Base-by-base conservation (phyloP, 2,888 invertebrate genomes). In the Tetragonisca angustula region DNA sequence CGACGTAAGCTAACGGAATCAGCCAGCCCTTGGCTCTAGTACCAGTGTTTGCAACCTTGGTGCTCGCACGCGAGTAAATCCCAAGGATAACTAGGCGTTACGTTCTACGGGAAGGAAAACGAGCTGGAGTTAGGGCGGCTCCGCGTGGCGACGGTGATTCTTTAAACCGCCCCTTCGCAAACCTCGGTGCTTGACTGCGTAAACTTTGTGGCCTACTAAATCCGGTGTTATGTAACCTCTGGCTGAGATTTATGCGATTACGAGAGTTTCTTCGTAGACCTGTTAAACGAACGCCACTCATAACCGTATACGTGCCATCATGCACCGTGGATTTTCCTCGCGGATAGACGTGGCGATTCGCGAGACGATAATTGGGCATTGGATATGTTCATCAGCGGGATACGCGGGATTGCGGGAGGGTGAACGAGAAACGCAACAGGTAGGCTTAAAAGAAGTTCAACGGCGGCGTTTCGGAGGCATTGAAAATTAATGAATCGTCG, bases 81-180 rank as follows among this genome's bases (percentile, higher is more conserved):
- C 84, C 43, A n/a, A 59, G 84, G 84, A 83, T 84, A 84, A 84
- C 83, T 79, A 79, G 84, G 83, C 76, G 83, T 84, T 84, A 84
- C 78, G 78, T 43, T 11, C 43, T 11, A 43, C 9, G 59, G 78
- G 78, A 74, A 73, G 76, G 82, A 74, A 84, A 75, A 77, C 69
- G 82, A 73, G 81, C 61, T 15, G 81, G 74, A 61, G 82, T 71
- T 61, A 67, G 75, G 67, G 71, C 54, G 65, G 80, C 59, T 70
- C 17, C 43, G 43, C 79, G 79, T 65, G 65, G 65, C 73, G 79
- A 79, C 59, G 81, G 80, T 81, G 82, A 83, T 83, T 83, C 82
- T 83, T 83, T 83, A 81, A 83, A 75, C 81, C 75, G 59, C 43
- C 36, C 6, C 21, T 2, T 4, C 32, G 3, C 36, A n/a, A n/a